Evolutionary conservation across 2,888 invertebrate genomes (phyloP), one percentile per base, ranked within the genome.

Genomic region (Xanthorhoe designata): DNA sequence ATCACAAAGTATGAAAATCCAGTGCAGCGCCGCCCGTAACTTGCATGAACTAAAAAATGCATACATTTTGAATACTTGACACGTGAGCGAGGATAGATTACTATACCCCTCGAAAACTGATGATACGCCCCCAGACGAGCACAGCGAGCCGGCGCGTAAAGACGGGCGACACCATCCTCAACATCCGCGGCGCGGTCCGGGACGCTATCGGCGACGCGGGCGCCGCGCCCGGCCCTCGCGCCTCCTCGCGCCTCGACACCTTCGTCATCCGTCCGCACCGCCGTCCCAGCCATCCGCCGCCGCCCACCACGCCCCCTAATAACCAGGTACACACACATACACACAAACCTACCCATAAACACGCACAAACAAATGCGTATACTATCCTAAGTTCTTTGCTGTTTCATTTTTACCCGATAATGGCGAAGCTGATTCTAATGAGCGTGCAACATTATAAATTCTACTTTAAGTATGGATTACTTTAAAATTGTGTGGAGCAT

Each of bases 171-270:
- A 93, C 93, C 0, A 91, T 92, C 64, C 85, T 93, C 15, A 92
- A 92, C 80, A 92, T 93, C 72, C 89, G 90, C 63, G 92, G 92
- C 8, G 91, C 91, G 0, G 88, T 93, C 0, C 87, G 92, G 0
- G 92, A 92, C 71, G 90, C 90, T 0, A 92, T 93, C 62, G 92
- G 91, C 0, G 93, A 93, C 78, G 91, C 91, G 0, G 89, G 91
- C 18, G 90, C 90, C 0, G 90, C 91, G 13, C 89, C 92, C 1
- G 89, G 89, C 0, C 85, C 86, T 32, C 83, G 89, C 4, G 89
- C 90, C 9, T 89, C 91, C 2, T 87, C 90, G 0, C 80, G 90
- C 0, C 85, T 92, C 10, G 92, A 91, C 77, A 88, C 91, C 17
- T 91, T 92, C 78, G 91, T 93, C 10, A 92, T 92, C 71, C 77